Conservation (phyloP, 64 coral and sea anemone species). For the Montipora capricornis region DNA sequence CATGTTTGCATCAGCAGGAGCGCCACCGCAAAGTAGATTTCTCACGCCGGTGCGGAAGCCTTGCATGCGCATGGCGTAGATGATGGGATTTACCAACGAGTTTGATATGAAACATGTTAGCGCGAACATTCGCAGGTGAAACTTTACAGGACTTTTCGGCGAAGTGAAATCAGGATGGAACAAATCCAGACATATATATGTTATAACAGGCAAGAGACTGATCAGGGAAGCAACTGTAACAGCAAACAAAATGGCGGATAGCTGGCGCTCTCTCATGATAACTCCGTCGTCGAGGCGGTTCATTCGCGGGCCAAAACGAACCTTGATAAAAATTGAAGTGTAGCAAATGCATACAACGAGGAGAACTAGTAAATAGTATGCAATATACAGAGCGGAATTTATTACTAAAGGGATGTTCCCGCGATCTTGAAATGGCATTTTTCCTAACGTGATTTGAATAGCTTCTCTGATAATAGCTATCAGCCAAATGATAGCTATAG, state of each 20-base stretch:
- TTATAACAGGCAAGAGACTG: conserved; percentile 1
- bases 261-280: not conserved
- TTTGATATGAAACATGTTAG: not conserved
- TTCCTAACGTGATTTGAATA: not conserved
- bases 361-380: not conserved
- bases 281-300: too few species aligned
- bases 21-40: too few species aligned
- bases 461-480: not conserved
- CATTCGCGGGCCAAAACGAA: too few species aligned
- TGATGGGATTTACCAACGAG: too few species aligned
- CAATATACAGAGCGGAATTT: not conserved
- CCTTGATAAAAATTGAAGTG: not conserved
- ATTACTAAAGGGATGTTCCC: not conserved
- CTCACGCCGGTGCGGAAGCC: too few species aligned
- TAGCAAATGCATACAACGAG: not conserved
- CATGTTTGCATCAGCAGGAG: too few species aligned
- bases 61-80: too few species aligned
- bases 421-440: too few species aligned
- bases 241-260: not conserved
- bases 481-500: not conserved
- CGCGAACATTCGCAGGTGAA: not conserved
- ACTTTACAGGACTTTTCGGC: too few species aligned
- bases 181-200: not conserved
- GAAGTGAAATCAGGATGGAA: too few species aligned
- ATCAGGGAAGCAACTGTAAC: not conserved